Base-by-base conservation (phyloP, 2,113 vertebrate species). In the Oxyura jamaicensis region DNA sequence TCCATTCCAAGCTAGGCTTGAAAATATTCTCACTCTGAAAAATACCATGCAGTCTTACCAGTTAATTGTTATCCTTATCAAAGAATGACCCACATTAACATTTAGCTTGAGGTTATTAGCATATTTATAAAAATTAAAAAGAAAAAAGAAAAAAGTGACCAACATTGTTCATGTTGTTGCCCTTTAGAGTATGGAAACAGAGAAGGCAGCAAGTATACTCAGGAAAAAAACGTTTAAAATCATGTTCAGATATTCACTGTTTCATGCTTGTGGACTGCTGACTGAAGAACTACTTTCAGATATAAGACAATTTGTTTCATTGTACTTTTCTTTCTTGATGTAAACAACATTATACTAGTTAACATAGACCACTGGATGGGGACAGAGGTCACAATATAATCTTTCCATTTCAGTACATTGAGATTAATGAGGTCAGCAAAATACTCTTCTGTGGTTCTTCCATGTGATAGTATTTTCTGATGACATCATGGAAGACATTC, bases 51-150 rank as follows among this genome's bases (percentile, higher is more conserved):
- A 95, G 95, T 95, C 87, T 96, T 96, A 97, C 86, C 83, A 97
- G 97, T 98, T 98, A 98, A 98, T 98, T 98, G 98, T 98, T 97
- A 98, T 97, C 98, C 98, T 98, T 98, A 98, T 97, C 96, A 97
- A 98, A 98, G 94, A 97, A 94, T 98, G 98, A 98, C 98, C 98
- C 95, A 96, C 91, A 98, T 98, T 98, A 98, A 98, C 98, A 98
- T 97, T 97, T 97, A 95, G 95, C 96, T 97, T 96, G 92, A 88
- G 91, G 93, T 97, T 96, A 97, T 98, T 98, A 98, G 97, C 97
- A 98, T 98, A 97, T 96, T 98, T 97, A 97, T 96, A 97, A 97
- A 97, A 95, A 95, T 81, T 93, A 96, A 92, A 94, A 96, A 95
- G 42, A 83, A 93, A 87, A 84, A 28, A 41, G 65, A 59, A 95